Evolutionary conservation across 2,113 vertebrate genomes (phyloP), one percentile per base, ranked within the genome.

Genomic region (Paramisgurnus dabryanus): DNA sequence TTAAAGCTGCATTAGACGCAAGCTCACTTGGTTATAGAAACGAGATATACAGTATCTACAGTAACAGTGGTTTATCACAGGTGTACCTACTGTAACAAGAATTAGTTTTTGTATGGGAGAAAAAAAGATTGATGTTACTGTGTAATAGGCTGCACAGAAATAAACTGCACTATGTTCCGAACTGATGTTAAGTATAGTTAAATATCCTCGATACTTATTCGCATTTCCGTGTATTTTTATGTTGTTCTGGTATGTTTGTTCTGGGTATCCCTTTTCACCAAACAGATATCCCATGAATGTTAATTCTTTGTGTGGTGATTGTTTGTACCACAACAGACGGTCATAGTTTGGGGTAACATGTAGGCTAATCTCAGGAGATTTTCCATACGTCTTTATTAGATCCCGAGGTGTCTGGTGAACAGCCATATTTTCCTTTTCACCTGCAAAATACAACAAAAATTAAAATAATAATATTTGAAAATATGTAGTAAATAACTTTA

Each of bases 121-220:
- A 9, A 71, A 22, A 49, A 40, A 2, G 9, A 53, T 43, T 60
- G 40, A 41, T 17, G 50, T 40, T 72, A 77, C 83, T 82, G 83
- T 84, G 80, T 63, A 41, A 74, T 60, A 58, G 69, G 83, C 83
- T 68, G 80, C 79, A 67, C 79, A 84, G 45, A 74, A 84, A 73
- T 84, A 84, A 17, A 69, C 39, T n/a, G 63, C 45, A 17, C 3
- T 39, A 34, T 67, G 65, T 22, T 72, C 73, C 64, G 7, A 50
- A 43, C 55, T 18, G 41, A 64, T 11, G 45, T 45, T 79, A 6
- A 41, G 17, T 13, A 85, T 2, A 12, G 47, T 68, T 12, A 85
- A 74, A 60, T 34, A 49, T 17, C 83, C 64, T 13, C 45, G 1
- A n/a, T 55, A 43, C 10, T 73, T 84, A 34, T 66, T 57, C 4